Percentiles rank a stretch among this genome's conserved stretches.
Evolutionary conservation across 1,140 invertebrate genomes (phyloP).

Genomic region (Xylocopa sonorina): DNA sequence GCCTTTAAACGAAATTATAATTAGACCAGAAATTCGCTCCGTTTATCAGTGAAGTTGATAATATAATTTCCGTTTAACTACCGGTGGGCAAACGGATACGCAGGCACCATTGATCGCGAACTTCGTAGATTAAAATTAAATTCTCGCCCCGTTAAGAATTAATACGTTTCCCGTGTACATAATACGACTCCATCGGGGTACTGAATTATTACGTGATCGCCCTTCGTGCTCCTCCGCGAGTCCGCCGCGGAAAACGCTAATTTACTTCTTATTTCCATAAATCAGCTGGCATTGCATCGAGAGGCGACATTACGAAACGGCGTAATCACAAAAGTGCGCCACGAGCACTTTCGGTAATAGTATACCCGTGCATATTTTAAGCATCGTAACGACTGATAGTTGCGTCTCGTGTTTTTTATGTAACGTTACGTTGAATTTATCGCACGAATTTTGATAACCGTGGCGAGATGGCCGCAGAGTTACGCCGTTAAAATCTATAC

Average conservation of each 20-base stretch:
- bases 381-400: constrained; percentile 14
- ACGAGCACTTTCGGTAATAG: background rate
- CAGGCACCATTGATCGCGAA: background rate
- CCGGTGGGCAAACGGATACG: background rate
- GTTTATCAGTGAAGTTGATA: background rate
- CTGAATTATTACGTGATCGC: background rate
- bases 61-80: background rate
- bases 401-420: constrained; percentile 4
- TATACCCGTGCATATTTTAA: background rate
- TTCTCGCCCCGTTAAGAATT: background rate
- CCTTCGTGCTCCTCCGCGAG: background rate
- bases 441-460: background rate
- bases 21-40: background rate
- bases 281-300: background rate
- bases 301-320: background rate
- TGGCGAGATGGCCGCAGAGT: background rate
- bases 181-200: background rate
- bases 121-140: constrained; percentile 17
- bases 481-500: background rate
- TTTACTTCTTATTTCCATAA: constrained; percentile 15
- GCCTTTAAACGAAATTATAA: background rate
- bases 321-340: constrained; percentile 16
- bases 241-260: constrained; percentile 1
- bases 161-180: background rate
- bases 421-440: background rate